Percentiles rank a stretch among this genome's conserved stretches.
Evolutionary conservation across 2,113 vertebrate species (phyloP).

Genomic region (Oplegnathus fasciatus): DNA sequence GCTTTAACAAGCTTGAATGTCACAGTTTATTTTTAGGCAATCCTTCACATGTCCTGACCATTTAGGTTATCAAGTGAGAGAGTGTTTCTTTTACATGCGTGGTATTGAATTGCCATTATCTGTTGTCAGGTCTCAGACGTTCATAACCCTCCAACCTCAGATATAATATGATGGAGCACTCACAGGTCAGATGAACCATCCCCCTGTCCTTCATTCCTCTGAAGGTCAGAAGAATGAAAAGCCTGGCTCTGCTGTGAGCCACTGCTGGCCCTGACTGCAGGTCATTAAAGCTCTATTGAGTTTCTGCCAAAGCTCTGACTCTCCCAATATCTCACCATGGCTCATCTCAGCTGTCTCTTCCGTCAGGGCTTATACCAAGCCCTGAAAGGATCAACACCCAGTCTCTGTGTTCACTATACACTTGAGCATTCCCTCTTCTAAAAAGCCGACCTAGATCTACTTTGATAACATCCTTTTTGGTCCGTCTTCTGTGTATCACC

Average conservation of each 20-base stretch:
- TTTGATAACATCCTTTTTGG: conserved; percentile 51
- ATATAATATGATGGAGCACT: conserved; percentile 55
- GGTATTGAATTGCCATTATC: conserved; percentile 27
- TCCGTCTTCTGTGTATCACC: conserved; percentile 21
- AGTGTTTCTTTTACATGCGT: conserved; percentile 1
- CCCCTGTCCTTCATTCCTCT: conserved; percentile 63
- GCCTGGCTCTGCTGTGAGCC: conserved; percentile 69
- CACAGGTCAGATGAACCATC: conserved; percentile 53
- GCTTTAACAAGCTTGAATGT: not conserved
- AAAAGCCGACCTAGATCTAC: conserved; percentile 42
- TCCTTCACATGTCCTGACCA: conserved; percentile 1
- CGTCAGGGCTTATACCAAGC: conserved; percentile 68
- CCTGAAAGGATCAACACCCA: conserved; percentile 70
- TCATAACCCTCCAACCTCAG: conserved; percentile 35
- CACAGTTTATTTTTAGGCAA: not conserved
- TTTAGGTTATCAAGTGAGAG: not conserved
- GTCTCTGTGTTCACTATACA: conserved; percentile 47
- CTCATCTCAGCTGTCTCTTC: conserved; percentile 74
- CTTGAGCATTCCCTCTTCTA: conserved; percentile 43
- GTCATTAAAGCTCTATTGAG: conserved; percentile 85
- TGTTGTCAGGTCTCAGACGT: conserved; percentile 23
- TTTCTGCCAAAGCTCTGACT: conserved; percentile 82
- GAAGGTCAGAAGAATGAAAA: conserved; percentile 78
- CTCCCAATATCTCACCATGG: conserved; percentile 75
- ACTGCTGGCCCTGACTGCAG: conserved; percentile 73